Percentiles rank a stretch among this genome's conserved stretches.
These are phyloP conservation scores for Acanthurus tractus DNA, from an alignment of 2,797 vertebrate species.

Conservation along the genomic window DNA sequence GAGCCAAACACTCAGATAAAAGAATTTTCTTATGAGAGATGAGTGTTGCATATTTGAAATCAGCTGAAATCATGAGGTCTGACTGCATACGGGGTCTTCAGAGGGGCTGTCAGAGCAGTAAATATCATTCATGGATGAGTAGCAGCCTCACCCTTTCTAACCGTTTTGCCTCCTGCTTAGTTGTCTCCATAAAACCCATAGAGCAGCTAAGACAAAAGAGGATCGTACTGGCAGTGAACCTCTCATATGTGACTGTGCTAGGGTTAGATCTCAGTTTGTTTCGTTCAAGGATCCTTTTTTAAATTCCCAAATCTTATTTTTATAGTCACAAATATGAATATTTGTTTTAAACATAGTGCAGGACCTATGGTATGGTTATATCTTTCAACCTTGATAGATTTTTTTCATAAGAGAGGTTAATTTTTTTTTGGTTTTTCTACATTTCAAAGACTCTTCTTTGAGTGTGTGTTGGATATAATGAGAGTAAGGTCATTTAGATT, in stretches of 20 bases:
- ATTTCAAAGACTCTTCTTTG: constrained; percentile 45
- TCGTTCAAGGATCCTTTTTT: constrained; percentile 25
- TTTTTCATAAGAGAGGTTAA: constrained; percentile 18
- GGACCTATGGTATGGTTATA: constrained; percentile 8
- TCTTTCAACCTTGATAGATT: constrained; percentile 12
- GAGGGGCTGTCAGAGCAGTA: constrained; percentile 46
- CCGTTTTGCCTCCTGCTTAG: constrained; percentile 42
- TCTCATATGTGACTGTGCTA: constrained; percentile 27
- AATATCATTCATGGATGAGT: constrained; percentile 40
- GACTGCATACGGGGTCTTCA: constrained; percentile 42
- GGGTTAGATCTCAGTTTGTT: constrained; percentile 54
- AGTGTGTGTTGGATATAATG: constrained; percentile 39
- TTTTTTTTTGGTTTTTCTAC: constrained; percentile 12
- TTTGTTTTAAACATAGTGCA: constrained; percentile 6
- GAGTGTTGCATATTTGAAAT: constrained; percentile 42
- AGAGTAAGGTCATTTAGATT: constrained; percentile 16
- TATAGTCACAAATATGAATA: constrained; percentile 29
- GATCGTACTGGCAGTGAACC: constrained; percentile 9
- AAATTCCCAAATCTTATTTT: constrained; percentile 17
- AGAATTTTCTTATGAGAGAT: constrained; percentile 29
- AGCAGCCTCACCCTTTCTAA: constrained; percentile 38
- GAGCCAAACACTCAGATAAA: constrained; percentile 25
- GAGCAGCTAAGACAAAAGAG: constrained; percentile 18
- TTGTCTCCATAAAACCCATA: constrained; percentile 35
- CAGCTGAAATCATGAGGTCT: constrained; percentile 41